These are phyloP conservation scores for Pygoscelis adeliae DNA, from an alignment of 2,113 vertebrate species.

Conservation along the genomic window DNA sequence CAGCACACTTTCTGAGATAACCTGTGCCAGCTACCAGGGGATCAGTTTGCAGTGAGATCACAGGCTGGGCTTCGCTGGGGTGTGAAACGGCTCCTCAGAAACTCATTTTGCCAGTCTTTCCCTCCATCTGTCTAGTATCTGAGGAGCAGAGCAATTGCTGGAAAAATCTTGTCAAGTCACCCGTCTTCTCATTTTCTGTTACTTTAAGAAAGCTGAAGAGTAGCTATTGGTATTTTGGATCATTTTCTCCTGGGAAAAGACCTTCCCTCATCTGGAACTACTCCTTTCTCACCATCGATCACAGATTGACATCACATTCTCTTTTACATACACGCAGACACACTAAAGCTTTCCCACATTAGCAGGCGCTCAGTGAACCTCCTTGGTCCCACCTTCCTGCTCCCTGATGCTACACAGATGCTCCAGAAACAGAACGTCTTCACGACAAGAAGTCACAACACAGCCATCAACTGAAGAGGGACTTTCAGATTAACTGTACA, in stretches of 20 bases:
- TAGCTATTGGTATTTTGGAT: fast-evolving
- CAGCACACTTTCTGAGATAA: background rate
- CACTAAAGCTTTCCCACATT: fast-evolving
- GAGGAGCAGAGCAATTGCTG: background rate
- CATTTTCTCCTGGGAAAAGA: background rate
- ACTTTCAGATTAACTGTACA: background rate
- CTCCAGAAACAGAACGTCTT: background rate
- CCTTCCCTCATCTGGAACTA: background rate
- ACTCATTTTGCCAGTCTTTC: background rate
- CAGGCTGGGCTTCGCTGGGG: background rate
- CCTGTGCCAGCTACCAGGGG: background rate
- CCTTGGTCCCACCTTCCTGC: background rate
- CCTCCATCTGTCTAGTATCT: background rate
- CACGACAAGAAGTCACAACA: background rate
- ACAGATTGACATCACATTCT: background rate
- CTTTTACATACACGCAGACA: background rate
- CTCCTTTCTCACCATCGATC: background rate
- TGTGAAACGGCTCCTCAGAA: background rate
- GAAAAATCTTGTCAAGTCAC: background rate
- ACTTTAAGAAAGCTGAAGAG: background rate
- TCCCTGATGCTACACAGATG: background rate
- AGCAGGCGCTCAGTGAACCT: background rate
- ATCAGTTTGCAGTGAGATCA: background rate
- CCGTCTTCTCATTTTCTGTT: fast-evolving
- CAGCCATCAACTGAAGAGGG: background rate